These are phyloP conservation scores for Hormaphis cornu DNA, from an alignment of 1,140 invertebrate species.

Conservation along the genomic window DNA sequence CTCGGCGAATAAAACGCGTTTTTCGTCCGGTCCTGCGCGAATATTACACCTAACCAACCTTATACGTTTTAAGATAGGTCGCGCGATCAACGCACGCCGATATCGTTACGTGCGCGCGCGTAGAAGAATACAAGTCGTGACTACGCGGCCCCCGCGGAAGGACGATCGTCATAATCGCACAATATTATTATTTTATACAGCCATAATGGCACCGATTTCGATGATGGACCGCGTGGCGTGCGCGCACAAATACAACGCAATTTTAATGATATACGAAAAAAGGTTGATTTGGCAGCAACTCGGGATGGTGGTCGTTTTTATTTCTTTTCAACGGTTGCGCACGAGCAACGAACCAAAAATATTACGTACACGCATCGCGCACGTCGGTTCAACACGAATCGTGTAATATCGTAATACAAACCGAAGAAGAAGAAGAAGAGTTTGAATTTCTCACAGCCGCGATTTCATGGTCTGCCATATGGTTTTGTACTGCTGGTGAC, in stretches of 20 bases:
- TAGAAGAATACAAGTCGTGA: background rate
- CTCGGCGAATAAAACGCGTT: no score
- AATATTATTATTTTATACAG: background rate
- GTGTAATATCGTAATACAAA: no score
- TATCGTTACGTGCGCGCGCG: background rate
- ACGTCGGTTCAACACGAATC: no score
- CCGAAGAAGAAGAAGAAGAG: no score
- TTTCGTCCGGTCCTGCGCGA: background rate
- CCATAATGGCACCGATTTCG: no score
- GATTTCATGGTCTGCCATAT: no score
- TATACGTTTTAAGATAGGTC: background rate
- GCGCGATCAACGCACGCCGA: background rate
- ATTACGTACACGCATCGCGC: no score
- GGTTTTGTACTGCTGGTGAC: no score
- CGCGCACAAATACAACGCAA: background rate
- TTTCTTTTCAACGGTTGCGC: background rate
- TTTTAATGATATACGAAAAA: background rate
- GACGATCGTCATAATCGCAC: background rate
- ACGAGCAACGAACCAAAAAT: no score
- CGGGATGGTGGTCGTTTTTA: no score
- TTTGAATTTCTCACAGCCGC: no score
- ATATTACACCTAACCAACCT: background rate
- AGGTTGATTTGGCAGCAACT: background rate
- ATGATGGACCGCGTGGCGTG: background rate
- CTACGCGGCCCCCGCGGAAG: background rate